phyloP scores from a whole-genome alignment of 2,113 vertebrate species.

The Natator depressus region DNA sequence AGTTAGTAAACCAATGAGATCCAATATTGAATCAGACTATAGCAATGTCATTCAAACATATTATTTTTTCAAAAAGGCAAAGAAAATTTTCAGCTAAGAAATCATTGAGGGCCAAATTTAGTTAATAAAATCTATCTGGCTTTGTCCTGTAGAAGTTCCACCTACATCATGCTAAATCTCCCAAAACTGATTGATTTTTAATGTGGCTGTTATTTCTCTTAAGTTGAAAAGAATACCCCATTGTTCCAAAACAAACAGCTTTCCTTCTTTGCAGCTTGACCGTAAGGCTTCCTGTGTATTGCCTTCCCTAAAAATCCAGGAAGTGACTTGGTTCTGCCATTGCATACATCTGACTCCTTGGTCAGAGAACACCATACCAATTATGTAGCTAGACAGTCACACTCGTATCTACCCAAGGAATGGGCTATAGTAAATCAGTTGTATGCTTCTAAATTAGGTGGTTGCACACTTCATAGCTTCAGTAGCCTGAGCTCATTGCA shows the following conservation, averaged over 20 bases:
- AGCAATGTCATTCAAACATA: not conserved
- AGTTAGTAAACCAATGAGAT: not conserved
- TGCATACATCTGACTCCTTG: not conserved
- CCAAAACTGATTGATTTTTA: not conserved
- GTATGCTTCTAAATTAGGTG: too few relatives aligned
- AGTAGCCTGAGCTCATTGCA: too few relatives aligned
- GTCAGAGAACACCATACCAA: not conserved
- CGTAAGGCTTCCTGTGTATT: not conserved
- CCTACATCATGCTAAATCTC: not conserved
- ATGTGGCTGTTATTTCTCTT: not conserved
- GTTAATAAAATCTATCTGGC: not conserved
- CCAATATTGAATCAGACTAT: not conserved
- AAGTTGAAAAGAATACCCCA: not conserved
- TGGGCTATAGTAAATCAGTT: too few relatives aligned
- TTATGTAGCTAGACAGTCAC: not conserved
- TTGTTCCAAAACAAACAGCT: not conserved
- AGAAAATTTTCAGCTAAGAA: not conserved
- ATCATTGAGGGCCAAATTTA: not conserved
- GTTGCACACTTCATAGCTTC: too few relatives aligned
- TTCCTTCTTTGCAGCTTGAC: not conserved
- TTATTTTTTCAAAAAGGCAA: not conserved
- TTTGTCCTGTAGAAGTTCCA: not conserved
- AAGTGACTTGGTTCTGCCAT: not conserved
- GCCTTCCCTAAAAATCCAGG: not conserved
- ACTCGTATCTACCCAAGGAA: too few relatives aligned